phyloP scores from a whole-genome alignment of 2,888 invertebrate species.

The Sclerodermus sp. region DNA sequence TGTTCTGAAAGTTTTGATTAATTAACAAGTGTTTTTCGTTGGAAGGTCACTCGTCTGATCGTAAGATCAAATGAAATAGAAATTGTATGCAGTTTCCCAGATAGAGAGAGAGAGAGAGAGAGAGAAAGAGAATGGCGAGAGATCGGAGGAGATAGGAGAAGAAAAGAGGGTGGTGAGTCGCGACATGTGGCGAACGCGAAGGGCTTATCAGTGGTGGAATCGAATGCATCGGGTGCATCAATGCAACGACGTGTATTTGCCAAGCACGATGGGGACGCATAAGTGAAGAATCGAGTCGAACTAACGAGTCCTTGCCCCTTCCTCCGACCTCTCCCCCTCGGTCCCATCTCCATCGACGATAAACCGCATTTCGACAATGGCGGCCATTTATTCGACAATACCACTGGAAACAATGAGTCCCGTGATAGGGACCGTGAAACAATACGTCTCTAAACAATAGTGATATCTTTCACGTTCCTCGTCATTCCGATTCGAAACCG shows the following conservation, averaged over 20 bases:
- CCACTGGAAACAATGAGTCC: constrained; percentile 45
- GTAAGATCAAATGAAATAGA: too few relatives aligned
- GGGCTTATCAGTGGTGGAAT: neutral
- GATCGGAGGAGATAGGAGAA: too few relatives aligned
- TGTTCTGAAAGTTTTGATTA: too few relatives aligned
- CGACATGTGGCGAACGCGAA: neutral
- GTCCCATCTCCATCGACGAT: constrained; percentile 29
- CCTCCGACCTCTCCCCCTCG: too few relatives aligned
- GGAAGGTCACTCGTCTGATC: too few relatives aligned
- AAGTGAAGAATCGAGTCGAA: constrained; percentile 22
- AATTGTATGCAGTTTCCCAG: too few relatives aligned
- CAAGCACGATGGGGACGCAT: constrained; percentile 2
- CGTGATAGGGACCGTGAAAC: constrained; percentile 30
- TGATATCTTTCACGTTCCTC: constrained; percentile 38
- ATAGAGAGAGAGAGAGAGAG: neutral
- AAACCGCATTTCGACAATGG: constrained; percentile 38
- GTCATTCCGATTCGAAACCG: too few relatives aligned
- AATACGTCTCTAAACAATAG: constrained; percentile 44
- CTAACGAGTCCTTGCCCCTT: constrained; percentile 31
- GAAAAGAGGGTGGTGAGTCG: too few relatives aligned
- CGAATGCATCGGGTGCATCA: too few relatives aligned
- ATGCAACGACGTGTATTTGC: neutral
- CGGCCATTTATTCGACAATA: constrained; percentile 47
- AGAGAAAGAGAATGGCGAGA: too few relatives aligned
- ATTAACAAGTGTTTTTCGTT: too few relatives aligned